Percentiles rank a stretch among this genome's conserved stretches.
Evolutionary conservation across 2,888 invertebrate genomes (phyloP).

Genomic region (Poecilobothrus nobilitatus): DNA sequence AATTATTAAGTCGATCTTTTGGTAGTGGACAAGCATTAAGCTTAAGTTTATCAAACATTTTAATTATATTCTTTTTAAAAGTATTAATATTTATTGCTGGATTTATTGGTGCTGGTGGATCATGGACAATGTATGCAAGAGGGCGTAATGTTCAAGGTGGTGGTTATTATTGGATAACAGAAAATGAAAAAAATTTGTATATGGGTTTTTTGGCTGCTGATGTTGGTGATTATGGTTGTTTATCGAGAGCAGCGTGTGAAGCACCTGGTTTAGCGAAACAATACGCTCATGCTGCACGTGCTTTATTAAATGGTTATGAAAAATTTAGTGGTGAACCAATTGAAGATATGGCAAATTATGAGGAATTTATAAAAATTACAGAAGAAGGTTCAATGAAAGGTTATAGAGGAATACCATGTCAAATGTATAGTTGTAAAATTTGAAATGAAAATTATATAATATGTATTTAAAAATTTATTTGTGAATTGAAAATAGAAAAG

Average conservation of each 20-base stretch:
- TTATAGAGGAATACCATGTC: not conserved
- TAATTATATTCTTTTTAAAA: not conserved
- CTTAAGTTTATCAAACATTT: not conserved
- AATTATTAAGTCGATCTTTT: slow-evolving; percentile 1
- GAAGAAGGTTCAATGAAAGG: not conserved
- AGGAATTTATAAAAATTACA: not conserved
- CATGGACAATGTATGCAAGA: not conserved
- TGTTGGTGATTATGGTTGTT: not conserved
- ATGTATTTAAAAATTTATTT: no score
- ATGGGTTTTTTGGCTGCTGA: not conserved
- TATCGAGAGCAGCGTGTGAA: not conserved
- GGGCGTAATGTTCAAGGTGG: not conserved
- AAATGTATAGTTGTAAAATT: not conserved
- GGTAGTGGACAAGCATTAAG: not conserved
- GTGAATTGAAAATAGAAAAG: no score
- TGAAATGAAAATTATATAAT: not conserved
- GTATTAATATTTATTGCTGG: not conserved
- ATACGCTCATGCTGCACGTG: not conserved
- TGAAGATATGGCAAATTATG: not conserved
- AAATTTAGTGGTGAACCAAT: not conserved
- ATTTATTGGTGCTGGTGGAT: not conserved
- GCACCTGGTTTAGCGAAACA: not conserved
- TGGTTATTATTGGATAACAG: not conserved
- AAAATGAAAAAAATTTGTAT: slow-evolving; percentile 2
- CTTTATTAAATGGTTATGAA: not conserved